phyloP scores from a whole-genome alignment of 2,888 invertebrate genomes.

The Calameuta pallipes region DNA sequence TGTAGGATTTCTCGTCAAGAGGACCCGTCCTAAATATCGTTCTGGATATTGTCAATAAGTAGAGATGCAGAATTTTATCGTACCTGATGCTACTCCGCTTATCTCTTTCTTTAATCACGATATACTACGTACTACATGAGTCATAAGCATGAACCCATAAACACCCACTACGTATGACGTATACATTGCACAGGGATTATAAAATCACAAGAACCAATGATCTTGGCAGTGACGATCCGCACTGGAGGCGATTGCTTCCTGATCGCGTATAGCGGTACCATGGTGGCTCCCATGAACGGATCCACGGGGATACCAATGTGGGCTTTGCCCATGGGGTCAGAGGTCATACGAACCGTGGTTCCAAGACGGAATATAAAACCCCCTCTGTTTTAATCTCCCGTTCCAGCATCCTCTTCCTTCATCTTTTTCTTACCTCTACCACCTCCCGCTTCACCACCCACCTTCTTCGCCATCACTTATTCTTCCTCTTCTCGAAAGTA shows the following conservation, averaged over 20 bases:
- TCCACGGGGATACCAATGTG: conserved; percentile 11
- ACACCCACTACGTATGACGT: background rate
- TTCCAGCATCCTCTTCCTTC: background rate
- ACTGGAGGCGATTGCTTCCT: conserved; percentile 18
- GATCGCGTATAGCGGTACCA: conserved; percentile 23
- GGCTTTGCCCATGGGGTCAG: conserved; percentile 20
- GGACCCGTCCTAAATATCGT: too few species aligned
- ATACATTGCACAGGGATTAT: background rate
- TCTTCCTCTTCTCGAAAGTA: conserved; percentile 4
- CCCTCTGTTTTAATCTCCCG: conserved; percentile 3
- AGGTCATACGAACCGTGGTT: conserved; percentile 13
- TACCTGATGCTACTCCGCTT: background rate
- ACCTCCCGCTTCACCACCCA: background rate
- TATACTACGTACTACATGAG: background rate
- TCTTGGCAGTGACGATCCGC: conserved; percentile 4
- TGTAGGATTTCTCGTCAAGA: background rate
- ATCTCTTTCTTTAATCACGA: background rate
- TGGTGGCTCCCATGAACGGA: conserved; percentile 16
- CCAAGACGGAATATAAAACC: background rate
- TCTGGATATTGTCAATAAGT: too few species aligned
- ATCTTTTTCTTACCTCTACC: background rate
- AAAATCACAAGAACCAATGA: background rate
- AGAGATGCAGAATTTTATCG: background rate
- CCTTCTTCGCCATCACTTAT: background rate
- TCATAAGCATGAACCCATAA: background rate